Evolutionary conservation across 2,797 vertebrate genomes (phyloP).

Genomic region (Helarctos malayanus): DNA sequence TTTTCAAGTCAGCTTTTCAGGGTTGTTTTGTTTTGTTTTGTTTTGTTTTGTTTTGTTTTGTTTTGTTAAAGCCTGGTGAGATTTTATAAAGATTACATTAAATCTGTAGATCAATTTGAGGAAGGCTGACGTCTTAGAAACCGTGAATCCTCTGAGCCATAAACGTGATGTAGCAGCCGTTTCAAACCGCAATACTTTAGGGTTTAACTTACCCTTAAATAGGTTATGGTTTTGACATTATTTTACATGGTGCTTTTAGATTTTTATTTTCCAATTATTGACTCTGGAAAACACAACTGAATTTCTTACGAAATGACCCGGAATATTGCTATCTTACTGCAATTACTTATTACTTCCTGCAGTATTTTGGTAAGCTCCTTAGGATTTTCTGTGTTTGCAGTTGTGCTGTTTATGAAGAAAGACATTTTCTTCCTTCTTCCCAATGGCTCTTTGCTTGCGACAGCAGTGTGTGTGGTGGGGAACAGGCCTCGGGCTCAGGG

Average conservation of each 20-base stretch:
- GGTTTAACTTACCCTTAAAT: neutral
- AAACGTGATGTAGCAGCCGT: too few species aligned
- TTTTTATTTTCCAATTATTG: neutral
- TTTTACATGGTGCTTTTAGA: neutral
- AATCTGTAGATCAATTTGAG: neutral
- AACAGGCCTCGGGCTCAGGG: rapidly evolving
- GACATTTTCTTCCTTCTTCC: neutral
- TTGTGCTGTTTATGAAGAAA: neutral
- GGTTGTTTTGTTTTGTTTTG: neutral
- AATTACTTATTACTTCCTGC: neutral
- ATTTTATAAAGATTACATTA: neutral
- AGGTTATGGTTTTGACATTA: neutral
- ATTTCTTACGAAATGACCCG: neutral
- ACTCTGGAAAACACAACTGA: neutral
- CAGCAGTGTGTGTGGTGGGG: rapidly evolving
- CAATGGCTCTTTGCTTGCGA: rapidly evolving
- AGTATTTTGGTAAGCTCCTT: neutral
- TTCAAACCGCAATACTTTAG: neutral
- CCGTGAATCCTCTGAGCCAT: neutral
- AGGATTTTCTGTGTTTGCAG: neutral
- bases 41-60: neutral
- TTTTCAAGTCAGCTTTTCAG: neutral
- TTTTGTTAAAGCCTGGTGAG: too few species aligned
- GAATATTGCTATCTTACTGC: too few species aligned
- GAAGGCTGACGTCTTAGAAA: neutral